Evolutionary conservation across 1,140 invertebrate genomes (phyloP).

Genomic region (Bathynomus jamesi): DNA sequence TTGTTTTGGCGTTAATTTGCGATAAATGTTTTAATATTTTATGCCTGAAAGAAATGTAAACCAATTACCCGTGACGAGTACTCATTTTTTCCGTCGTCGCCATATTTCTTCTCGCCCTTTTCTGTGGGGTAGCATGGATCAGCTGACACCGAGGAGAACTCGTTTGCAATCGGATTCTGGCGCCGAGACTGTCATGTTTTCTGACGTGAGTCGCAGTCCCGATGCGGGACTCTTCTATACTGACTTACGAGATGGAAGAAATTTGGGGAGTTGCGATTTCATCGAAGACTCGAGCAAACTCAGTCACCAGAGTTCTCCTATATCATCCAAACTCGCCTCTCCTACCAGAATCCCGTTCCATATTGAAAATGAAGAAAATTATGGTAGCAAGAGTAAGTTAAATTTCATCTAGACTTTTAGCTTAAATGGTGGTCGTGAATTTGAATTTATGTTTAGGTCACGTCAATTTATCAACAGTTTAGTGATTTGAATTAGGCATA

Average conservation of each 20-base stretch:
- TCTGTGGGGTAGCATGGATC: slow-evolving; percentile 37
- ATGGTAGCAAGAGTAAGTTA: not conserved
- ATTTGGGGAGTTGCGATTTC: slow-evolving; percentile 16
- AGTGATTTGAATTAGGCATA: too few relatives aligned
- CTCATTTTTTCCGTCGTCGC: slow-evolving; percentile 23
- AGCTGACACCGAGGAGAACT: slow-evolving; percentile 19
- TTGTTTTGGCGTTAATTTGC: not conserved
- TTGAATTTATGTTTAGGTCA: too few relatives aligned
- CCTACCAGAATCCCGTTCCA: slow-evolving; percentile 27
- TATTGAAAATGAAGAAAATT: slow-evolving; percentile 17
- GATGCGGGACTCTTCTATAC: not conserved
- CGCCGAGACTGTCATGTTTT: slow-evolving; percentile 10
- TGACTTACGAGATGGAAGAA: slow-evolving; percentile 1
- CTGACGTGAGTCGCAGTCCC: not conserved
- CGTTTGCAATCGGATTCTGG: slow-evolving; percentile 27
- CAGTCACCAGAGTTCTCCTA: slow-evolving; percentile 20
- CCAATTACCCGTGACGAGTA: slow-evolving; percentile 3
- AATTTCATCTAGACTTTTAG: not conserved
- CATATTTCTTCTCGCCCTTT: slow-evolving; percentile 29
- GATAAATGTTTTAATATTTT: not conserved
- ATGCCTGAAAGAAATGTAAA: not conserved
- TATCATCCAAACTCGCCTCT: slow-evolving; percentile 19
- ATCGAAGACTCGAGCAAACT: not conserved
- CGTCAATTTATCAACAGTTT: too few relatives aligned
- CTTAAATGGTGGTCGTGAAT: not conserved